Evolutionary conservation across 2,888 invertebrate species (phyloP), one percentile per base, ranked within the genome.

Genomic region (Calliopum simillimum): DNA sequence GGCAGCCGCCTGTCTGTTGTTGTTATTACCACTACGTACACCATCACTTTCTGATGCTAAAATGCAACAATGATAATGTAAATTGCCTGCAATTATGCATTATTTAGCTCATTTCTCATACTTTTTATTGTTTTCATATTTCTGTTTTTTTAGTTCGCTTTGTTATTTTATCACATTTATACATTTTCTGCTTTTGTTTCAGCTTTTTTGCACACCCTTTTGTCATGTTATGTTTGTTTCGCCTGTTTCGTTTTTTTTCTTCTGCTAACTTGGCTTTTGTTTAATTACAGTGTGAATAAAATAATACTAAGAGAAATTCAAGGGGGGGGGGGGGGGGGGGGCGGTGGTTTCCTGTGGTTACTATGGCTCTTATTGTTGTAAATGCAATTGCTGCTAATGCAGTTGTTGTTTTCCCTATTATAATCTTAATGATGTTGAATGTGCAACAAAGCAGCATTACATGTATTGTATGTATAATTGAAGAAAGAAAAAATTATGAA

Each of bases 51-150:
- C 49, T 47, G 67, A 76, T 78, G 79, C 73, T 79, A 79, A 33
- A 81, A 77, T 76, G 79, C 76, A 82, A 81, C 79, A 81, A 82
- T 78, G 80, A 82, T 80, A 82, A 81, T 80, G 80, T 77, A 83
- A 83, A 83, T 83, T 83, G 83, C 84, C 79, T 81, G 81, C 80
- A 83, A 83, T 83, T 83, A 83, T 81, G 78, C 76, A 79, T 80
- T 81, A 67, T 78, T 79, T 75, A 44, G 51, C 62, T 62, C 46
- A 62, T 61, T 53, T 23, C 63, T 44, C 49, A 44, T 65, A 41
- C 51, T 53, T 59, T 12, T 43, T 61, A 53, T 46, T 41, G 44
- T 58, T 44, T 71, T 73, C 67, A 63, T 62, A 58, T 61, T 61
- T 55, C 59, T 64, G 64, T 59, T 66, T 41, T 65, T 61, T 55